phyloP scores from a whole-genome alignment of 2,113 vertebrate genomes.

The Scophthalmus maximus region DNA sequence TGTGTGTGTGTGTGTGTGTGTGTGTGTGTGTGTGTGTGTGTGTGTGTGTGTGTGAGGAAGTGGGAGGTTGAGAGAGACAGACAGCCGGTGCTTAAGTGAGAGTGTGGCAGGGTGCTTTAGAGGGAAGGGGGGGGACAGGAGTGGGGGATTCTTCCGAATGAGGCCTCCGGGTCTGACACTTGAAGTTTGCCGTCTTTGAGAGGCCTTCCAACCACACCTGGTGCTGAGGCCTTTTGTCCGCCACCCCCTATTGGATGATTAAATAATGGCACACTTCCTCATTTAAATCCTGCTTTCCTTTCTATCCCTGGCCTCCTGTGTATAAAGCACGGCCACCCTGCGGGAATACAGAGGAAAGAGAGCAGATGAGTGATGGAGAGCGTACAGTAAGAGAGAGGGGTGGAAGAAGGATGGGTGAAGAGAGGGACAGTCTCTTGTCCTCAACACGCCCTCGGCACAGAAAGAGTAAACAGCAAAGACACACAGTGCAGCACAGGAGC shows the following conservation, averaged over 20 bases:
- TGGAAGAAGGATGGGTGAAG: constrained; percentile 18
- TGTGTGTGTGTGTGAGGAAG: constrained; percentile 46
- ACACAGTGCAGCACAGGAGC: constrained; percentile 54
- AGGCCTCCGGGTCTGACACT: constrained; percentile 27
- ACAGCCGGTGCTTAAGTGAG: constrained; percentile 36
- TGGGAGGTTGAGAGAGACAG: constrained; percentile 29
- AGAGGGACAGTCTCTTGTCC: background rate
- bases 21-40: background rate
- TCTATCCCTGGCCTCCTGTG: constrained; percentile 22
- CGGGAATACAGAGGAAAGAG: background rate
- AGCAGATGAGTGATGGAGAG: background rate
- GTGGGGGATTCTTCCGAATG: constrained; percentile 20
- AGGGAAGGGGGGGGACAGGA: constrained; percentile 39
- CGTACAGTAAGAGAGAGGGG: background rate
- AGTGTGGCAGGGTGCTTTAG: constrained; percentile 25
- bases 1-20: background rate
- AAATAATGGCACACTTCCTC: background rate
- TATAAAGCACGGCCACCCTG: background rate
- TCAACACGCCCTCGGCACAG: constrained; percentile 1
- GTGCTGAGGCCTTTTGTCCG: background rate
- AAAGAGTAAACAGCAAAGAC: constrained; percentile 53
- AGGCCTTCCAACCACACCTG: constrained; percentile 20
- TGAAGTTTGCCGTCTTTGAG: background rate
- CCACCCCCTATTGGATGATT: background rate
- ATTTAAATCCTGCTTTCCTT: background rate